Evolutionary conservation across 2,888 invertebrate species (phyloP), one percentile per base, ranked within the genome.

Genomic region (Yponomeuta sedellus): DNA sequence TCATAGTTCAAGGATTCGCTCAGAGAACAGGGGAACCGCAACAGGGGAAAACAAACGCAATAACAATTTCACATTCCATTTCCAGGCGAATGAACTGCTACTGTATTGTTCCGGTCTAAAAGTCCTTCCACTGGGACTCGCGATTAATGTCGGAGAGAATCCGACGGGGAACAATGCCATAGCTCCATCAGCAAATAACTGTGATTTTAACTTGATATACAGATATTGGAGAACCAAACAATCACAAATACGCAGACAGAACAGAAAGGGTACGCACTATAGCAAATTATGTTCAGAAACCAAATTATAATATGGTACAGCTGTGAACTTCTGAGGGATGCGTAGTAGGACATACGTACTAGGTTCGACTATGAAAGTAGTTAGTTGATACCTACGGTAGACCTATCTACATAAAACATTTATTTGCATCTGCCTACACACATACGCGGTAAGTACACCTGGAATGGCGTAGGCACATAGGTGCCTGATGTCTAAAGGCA

Each of bases 1-100:
- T 16, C 16, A 3, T 16, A 52, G 12, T 52, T 16, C 1, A 34
- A 52, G 16, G 44, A 12, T 52, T 52, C 44, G 12, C 16, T 12
- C 44, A 52, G 44, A 52, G 4, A 16, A 16, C 22, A 22, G 10
- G 25, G 11, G 25, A 61, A 28, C 61, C n/a, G n/a, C n/a, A 16
- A 16, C 22, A 22, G 10, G 25, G 11, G 25, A 61, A 28, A 28
- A 61, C 61, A 69, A 75, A 74, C 73, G 75, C 75, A 79, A 77
- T 80, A 79, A 78, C 76, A 77, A 16, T 76, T 80, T 77, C 74
- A 70, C 77, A 79, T 78, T 78, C 73, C 74, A 78, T 75, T 77
- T 77, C 71, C 74, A 71, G 70, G 73, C 64, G 71, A 77, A 74
- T 73, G 71, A 72, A 76, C 79, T 72, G 72, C 69, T 71, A 70